Evolutionary conservation across 2,888 invertebrate species (phyloP).

Genomic region (Drosophila nigricruria): DNA sequence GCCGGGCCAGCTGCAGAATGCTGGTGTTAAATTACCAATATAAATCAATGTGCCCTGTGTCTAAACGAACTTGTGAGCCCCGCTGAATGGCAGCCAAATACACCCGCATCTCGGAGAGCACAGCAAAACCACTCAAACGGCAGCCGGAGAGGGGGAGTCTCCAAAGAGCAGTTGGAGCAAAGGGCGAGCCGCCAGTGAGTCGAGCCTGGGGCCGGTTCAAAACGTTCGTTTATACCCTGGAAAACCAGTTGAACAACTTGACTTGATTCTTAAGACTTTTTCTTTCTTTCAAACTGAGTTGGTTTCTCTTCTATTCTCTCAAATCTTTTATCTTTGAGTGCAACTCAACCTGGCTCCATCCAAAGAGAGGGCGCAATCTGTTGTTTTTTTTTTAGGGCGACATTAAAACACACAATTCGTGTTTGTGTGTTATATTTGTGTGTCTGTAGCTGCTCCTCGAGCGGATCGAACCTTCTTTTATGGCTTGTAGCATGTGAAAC

Average conservation of each 20-base stretch:
- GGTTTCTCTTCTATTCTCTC: slow-evolving; percentile 29
- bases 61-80: slow-evolving; percentile 44
- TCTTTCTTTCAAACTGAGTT: slow-evolving; percentile 75
- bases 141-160: slow-evolving; percentile 37
- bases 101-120: slow-evolving; percentile 64
- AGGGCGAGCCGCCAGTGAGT: slow-evolving; percentile 50
- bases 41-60: slow-evolving; percentile 75
- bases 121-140: slow-evolving; percentile 14
- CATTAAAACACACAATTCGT: slow-evolving; percentile 57
- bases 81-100: slow-evolving; percentile 8
- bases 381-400: slow-evolving; percentile 59
- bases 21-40: slow-evolving; percentile 78
- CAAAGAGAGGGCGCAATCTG: slow-evolving; percentile 12
- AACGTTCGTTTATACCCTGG: slow-evolving; percentile 32
- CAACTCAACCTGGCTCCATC: slow-evolving; percentile 42
- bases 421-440: slow-evolving; percentile 61
- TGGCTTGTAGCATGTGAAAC: slow-evolving; percentile 58
- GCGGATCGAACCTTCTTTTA: slow-evolving; percentile 71
- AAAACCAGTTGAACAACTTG: slow-evolving; percentile 81
- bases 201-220: slow-evolving; percentile 51
- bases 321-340: slow-evolving; percentile 48
- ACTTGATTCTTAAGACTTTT: slow-evolving; percentile 79
- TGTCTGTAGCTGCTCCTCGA: slow-evolving; percentile 36
- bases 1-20: slow-evolving; percentile 59
- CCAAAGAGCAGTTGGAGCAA: slow-evolving; percentile 51